A percentile compares a stretch with the other conserved stretches of the same genome.
Evolutionary conservation across 1,140 invertebrate genomes (phyloP).

Genomic region (Ruditapes philippinarum): DNA sequence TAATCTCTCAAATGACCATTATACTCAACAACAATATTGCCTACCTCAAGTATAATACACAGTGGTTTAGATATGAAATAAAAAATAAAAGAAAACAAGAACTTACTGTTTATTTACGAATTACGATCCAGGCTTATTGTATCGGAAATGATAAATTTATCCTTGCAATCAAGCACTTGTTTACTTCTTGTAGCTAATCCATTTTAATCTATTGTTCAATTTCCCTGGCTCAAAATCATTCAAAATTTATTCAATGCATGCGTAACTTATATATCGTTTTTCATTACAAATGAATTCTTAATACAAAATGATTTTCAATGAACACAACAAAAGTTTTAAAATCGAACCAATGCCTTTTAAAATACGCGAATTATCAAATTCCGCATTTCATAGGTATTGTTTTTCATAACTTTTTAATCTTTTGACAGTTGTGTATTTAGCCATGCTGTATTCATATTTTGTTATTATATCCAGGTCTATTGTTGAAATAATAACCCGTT

Average conservation of each 20-base stretch:
- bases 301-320: no score
- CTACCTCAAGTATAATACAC: no score
- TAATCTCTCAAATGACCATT: no score
- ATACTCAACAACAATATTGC: no score
- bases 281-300: neutral
- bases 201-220: neutral
- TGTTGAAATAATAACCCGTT: slow-evolving; percentile 21
- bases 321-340: no score
- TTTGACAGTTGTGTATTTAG: slow-evolving; percentile 30
- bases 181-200: neutral
- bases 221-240: neutral
- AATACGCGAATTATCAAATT: neutral
- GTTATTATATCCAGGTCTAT: slow-evolving; percentile 29
- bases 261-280: no score
- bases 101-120: no score
- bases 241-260: neutral
- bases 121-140: no score
- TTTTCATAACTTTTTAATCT: slow-evolving; percentile 42
- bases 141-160: no score
- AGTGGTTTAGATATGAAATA: no score
- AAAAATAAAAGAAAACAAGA: no score
- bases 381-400: neutral
- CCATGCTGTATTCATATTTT: slow-evolving; percentile 10
- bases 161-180: neutral
- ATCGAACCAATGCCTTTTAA: no score